Evolutionary conservation across 2,113 vertebrate species (phyloP).

Genomic region (Apistogramma diplotaenia): DNA sequence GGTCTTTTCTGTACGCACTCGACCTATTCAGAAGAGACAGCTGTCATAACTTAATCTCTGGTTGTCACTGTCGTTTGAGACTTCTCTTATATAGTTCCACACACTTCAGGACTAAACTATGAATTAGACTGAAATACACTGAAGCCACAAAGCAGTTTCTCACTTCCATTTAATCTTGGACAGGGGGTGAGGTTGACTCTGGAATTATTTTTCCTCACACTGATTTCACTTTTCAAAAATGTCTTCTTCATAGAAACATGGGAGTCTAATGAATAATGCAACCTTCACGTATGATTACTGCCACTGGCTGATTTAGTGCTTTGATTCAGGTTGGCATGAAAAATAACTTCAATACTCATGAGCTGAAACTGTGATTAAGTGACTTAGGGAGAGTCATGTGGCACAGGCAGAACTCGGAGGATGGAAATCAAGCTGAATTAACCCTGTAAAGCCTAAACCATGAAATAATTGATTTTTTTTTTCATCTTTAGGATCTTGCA

Average conservation of each 20-base stretch:
- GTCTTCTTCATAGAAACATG: not conserved
- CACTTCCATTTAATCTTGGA: not conserved
- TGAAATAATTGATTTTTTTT: too few species aligned
- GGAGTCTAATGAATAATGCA: not conserved
- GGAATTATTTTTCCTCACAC: not conserved
- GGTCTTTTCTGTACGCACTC: not conserved
- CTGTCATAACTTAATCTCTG: not conserved
- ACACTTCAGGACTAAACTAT: not conserved
- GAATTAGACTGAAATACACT: not conserved
- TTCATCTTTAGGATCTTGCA: not conserved
- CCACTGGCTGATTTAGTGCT: not conserved
- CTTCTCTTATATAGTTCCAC: not conserved
- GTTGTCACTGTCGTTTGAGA: not conserved
- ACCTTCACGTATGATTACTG: not conserved
- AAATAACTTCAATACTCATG: not conserved
- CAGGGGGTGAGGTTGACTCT: not conserved
- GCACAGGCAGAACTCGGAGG: not conserved
- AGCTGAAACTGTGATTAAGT: not conserved
- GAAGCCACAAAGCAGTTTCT: not conserved
- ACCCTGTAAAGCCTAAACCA: too few species aligned
- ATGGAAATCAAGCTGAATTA: not conserved
- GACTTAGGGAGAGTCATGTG: not conserved
- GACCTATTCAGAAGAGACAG: not conserved
- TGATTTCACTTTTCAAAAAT: rapidly evolving
- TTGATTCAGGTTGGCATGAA: not conserved